phyloP scores from a whole-genome alignment of 2,888 invertebrate species.

The Nymphalis c-album region DNA sequence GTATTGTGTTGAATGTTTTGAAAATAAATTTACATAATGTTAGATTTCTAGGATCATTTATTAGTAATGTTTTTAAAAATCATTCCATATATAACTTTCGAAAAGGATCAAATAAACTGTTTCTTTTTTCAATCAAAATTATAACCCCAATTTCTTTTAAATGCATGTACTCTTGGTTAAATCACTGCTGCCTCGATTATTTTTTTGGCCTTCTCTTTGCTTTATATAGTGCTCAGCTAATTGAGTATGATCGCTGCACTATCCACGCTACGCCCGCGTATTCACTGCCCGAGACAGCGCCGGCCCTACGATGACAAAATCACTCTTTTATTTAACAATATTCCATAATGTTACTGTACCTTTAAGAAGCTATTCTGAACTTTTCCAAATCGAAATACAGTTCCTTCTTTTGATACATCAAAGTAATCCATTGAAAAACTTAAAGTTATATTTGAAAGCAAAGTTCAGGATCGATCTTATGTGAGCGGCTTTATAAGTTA shows the following conservation, averaged over 20 bases:
- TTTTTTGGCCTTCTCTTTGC: constrained; percentile 8
- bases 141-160: no score
- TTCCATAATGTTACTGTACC: constrained; percentile 30
- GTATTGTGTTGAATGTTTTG: not conserved
- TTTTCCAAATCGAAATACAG: not conserved
- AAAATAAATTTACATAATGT: no score
- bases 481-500: constrained; percentile 25
- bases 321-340: constrained; percentile 25
- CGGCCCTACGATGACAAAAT: constrained; percentile 34
- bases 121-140: no score
- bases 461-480: constrained; percentile 28
- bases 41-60: no score
- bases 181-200: no score
- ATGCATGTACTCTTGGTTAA: no score
- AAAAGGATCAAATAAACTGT: no score
- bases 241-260: constrained; percentile 28
- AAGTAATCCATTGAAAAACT: not conserved
- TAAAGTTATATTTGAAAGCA: not conserved
- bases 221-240: constrained; percentile 10
- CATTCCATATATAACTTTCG: no score
- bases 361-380: constrained; percentile 17
- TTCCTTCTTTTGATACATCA: not conserved
- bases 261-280: constrained; percentile 42
- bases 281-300: constrained; percentile 44
- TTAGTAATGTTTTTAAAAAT: no score